Evolutionary conservation across 2,888 invertebrate species (phyloP).

Genomic region (Tridacna crocea): DNA sequence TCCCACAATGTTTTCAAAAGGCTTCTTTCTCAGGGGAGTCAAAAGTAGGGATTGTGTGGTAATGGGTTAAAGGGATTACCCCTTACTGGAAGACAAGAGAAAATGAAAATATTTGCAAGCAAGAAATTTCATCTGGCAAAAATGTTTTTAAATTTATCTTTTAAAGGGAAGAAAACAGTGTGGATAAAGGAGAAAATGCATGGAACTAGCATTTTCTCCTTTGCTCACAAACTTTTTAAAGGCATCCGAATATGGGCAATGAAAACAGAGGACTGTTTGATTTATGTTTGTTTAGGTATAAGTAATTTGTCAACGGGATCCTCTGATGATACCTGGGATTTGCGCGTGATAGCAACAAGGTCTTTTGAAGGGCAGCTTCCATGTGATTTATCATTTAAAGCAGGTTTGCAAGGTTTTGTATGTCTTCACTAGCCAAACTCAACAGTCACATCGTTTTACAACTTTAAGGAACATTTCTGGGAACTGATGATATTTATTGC

Average conservation of each 20-base stretch:
- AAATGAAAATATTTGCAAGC: neutral
- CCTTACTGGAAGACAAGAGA: neutral
- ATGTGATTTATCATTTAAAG: constrained; percentile 78
- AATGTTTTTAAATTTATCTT: neutral
- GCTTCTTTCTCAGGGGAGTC: too few relatives aligned
- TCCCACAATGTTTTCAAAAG: constrained; percentile 10
- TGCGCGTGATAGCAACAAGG: constrained; percentile 67
- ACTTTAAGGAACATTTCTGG: neutral
- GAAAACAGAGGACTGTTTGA: neutral
- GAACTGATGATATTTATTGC: too few relatives aligned
- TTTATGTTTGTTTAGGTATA: constrained; percentile 23
- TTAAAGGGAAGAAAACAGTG: neutral
- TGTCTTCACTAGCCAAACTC: neutral
- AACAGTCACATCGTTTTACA: neutral
- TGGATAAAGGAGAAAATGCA: neutral
- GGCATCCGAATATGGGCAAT: neutral
- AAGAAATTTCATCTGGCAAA: neutral
- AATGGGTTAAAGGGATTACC: neutral
- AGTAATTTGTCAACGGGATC: constrained; percentile 38
- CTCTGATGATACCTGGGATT: constrained; percentile 51
- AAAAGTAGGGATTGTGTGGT: too few relatives aligned
- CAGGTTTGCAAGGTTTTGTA: constrained; percentile 64
- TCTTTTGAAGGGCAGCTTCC: constrained; percentile 70
- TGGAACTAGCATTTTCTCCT: neutral
- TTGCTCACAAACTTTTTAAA: neutral